These are phyloP conservation scores for Mergus octosetaceus DNA, from an alignment of 2,797 vertebrate genomes.

Conservation along the genomic window DNA sequence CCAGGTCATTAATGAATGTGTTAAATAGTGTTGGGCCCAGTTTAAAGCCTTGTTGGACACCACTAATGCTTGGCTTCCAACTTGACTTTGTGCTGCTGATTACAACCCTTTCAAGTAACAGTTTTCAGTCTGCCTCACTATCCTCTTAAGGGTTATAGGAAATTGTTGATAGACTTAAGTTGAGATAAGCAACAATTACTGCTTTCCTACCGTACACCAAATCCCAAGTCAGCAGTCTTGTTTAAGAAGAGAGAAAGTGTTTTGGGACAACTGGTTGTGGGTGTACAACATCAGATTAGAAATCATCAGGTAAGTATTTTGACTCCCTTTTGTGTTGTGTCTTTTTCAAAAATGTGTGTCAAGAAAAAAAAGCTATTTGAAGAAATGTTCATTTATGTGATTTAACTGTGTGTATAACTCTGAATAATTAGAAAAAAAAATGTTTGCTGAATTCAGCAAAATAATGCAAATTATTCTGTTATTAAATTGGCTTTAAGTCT, in stretches of 20 bases:
- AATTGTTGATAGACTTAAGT: background rate
- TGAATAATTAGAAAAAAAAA: background rate
- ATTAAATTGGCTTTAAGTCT: background rate
- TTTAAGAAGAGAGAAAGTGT: background rate
- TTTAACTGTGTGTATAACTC: background rate
- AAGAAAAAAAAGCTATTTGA: background rate
- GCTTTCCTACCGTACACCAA: background rate
- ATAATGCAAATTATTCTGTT: background rate
- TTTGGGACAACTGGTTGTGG: background rate
- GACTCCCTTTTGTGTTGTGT: background rate
- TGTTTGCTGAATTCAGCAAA: background rate
- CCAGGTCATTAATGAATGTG: background rate
- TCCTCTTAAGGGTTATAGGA: background rate
- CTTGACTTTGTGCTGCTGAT: background rate
- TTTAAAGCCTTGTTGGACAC: background rate
- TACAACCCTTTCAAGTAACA: background rate
- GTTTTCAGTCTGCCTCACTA: background rate
- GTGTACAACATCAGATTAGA: background rate
- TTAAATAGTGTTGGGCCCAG: background rate
- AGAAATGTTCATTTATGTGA: background rate
- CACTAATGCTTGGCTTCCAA: background rate
- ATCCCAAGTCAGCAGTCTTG: background rate
- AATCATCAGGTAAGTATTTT: background rate
- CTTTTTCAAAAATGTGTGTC: background rate
- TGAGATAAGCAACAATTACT: background rate